A percentile compares a stretch with the other conserved stretches of the same genome.
Evolutionary conservation across 2,113 vertebrate species (phyloP).

Genomic region (Mungos mungo): DNA sequence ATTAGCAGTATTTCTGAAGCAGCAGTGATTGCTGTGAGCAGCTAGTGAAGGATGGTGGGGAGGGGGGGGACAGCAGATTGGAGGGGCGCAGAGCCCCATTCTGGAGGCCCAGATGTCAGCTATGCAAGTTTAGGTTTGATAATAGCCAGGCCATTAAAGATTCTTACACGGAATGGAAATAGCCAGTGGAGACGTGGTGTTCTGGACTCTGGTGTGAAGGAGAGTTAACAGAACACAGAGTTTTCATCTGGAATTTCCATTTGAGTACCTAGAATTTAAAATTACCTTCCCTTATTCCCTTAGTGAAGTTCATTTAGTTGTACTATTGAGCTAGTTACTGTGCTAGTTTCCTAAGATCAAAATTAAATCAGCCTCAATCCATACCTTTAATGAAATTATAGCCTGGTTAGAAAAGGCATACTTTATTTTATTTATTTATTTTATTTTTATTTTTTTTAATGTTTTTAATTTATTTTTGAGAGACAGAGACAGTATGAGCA

Average conservation of each 20-base stretch:
- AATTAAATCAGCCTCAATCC: not conserved
- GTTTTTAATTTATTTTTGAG: too few species aligned
- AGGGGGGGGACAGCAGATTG: not conserved
- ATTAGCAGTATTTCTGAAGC: not conserved
- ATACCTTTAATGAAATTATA: not conserved
- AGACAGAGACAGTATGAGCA: too few species aligned
- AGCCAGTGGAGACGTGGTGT: not conserved
- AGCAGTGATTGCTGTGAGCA: not conserved
- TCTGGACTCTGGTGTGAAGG: not conserved
- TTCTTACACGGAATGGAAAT: not conserved
- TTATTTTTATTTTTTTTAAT: too few species aligned
- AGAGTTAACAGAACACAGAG: not conserved
- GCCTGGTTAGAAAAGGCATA: not conserved
- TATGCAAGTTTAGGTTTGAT: not conserved
- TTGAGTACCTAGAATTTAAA: slow-evolving; percentile 24
- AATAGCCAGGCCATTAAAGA: not conserved
- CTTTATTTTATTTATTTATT: not conserved
- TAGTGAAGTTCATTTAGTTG: not conserved
- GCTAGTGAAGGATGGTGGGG: not conserved
- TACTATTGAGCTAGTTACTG: not conserved
- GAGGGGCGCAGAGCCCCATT: not conserved
- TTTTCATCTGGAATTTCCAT: slow-evolving; percentile 38
- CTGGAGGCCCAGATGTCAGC: not conserved
- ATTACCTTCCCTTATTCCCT: not conserved
- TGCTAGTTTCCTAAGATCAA: not conserved